These are phyloP conservation scores for Drosophila bocki DNA, from an alignment of 1,140 invertebrate genomes.

Conservation along the genomic window DNA sequence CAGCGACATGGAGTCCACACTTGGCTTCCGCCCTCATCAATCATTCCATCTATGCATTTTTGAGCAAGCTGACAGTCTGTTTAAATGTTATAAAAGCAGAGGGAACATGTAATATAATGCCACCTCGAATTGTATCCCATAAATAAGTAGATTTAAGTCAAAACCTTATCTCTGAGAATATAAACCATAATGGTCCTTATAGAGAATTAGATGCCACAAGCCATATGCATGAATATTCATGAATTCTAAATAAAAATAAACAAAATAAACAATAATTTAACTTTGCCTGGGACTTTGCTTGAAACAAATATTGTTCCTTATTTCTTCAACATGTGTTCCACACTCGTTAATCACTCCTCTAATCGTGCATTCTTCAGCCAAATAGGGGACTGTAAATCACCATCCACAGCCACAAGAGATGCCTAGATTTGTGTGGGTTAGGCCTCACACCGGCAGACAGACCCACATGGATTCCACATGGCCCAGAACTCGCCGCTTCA, in stretches of 20 bases:
- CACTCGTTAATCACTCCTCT: constrained; percentile 3
- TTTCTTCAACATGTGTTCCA: constrained; percentile 19
- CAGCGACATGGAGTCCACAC: constrained; percentile 29
- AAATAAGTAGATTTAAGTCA: neutral
- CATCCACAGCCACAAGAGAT: constrained; percentile 32
- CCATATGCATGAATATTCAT: neutral
- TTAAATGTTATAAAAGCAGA: neutral
- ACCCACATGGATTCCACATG: constrained; percentile 18
- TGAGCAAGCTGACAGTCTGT: neutral
- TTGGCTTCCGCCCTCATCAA: constrained; percentile 13
- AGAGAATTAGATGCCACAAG: no score
- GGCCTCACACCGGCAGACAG: neutral
- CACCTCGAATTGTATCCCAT: no score
- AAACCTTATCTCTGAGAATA: neutral
- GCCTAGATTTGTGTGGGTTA: constrained; percentile 47
- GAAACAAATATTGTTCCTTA: neutral
- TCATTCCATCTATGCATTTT: constrained; percentile 15
- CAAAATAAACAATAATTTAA: neutral
- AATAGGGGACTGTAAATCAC: constrained; percentile 15
- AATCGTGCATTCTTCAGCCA: neutral
- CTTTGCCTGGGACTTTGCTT: neutral
- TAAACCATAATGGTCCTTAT: neutral
- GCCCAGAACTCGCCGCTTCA: constrained; percentile 19
- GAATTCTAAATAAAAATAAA: neutral
- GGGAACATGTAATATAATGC: neutral